Percentiles rank a stretch among this genome's conserved stretches.
Conservation (phyloP, 92 coral and sea anemone genomes). For the Paramuricea clavata region DNA sequence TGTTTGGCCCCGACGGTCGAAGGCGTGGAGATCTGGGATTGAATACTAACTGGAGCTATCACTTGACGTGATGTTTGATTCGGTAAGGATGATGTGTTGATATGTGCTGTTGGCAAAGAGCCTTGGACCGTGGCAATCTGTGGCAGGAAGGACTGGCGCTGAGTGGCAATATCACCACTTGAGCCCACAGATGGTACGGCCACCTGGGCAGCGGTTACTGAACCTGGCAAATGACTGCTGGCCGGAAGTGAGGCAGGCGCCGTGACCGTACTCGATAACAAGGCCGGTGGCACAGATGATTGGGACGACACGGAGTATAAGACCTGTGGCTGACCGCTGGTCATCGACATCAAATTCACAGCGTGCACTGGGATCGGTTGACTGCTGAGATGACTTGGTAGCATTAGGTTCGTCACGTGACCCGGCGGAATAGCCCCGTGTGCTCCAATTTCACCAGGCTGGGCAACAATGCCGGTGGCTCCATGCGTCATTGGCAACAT, state of each 20-base stretch:
- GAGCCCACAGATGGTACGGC: not conserved
- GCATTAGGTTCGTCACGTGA: slow-evolving; percentile 37
- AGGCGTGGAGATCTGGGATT: slow-evolving; percentile 6
- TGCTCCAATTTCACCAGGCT: slow-evolving; percentile 25
- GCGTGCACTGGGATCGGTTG: slow-evolving; percentile 48
- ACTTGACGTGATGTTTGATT: slow-evolving; percentile 25
- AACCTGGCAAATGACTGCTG: slow-evolving; percentile 11
- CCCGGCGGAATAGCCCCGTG: slow-evolving; percentile 36
- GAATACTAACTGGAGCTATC: slow-evolving; percentile 21
- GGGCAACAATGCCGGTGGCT: slow-evolving; percentile 21
- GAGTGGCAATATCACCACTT: not conserved
- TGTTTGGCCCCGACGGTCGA: slow-evolving; percentile 13
- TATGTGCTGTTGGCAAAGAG: not conserved
- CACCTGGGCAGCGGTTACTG: slow-evolving; percentile 3
- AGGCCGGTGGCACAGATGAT: slow-evolving; percentile 9
- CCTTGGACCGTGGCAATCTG: slow-evolving; percentile 25
- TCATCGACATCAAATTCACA: slow-evolving; percentile 23
- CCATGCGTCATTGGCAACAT: slow-evolving; percentile 40
- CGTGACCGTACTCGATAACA: slow-evolving; percentile 1
- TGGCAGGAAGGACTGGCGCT: slow-evolving; percentile 23
- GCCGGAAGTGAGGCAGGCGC: slow-evolving; percentile 17
- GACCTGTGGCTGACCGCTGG: slow-evolving; percentile 41
- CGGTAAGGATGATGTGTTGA: slow-evolving; percentile 18
- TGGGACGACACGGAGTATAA: slow-evolving; percentile 45
- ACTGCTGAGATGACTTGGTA: slow-evolving; percentile 38